Percentiles rank a stretch among this genome's conserved stretches.
Conservation (phyloP, 2,888 invertebrate genomes). For the Drosophila meridiana region DNA sequence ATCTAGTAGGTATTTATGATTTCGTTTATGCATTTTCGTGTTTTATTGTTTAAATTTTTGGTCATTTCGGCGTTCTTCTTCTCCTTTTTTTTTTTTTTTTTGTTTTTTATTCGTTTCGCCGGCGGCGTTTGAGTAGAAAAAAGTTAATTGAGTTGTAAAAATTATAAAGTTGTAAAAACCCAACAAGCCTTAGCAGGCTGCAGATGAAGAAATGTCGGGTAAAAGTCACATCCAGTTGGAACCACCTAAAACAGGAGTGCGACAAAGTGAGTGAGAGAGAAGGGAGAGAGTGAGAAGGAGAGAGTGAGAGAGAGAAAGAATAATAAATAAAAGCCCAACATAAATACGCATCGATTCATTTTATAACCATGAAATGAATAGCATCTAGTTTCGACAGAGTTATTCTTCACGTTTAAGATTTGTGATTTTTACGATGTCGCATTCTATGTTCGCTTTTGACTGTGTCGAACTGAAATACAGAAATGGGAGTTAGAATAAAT, state of each 20-base stretch:
- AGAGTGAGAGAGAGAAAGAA: slow-evolving; percentile 14
- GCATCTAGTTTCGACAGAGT: slow-evolving; percentile 52
- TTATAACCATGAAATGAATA: slow-evolving; percentile 73
- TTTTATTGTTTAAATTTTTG: slow-evolving; percentile 69
- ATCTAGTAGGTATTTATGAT: slow-evolving; percentile 77
- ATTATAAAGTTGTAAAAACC: slow-evolving; percentile 75
- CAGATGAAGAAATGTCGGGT: slow-evolving; percentile 36
- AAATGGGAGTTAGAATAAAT: not conserved
- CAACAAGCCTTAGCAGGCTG: slow-evolving; percentile 25
- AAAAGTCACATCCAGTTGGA: slow-evolving; percentile 69
- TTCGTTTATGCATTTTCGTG: slow-evolving; percentile 76
- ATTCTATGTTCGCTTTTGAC: slow-evolving; percentile 20
- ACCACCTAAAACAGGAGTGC: slow-evolving; percentile 39
- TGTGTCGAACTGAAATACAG: not conserved
- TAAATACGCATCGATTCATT: slow-evolving; percentile 65
- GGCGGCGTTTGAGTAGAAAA: slow-evolving; percentile 65
- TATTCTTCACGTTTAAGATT: slow-evolving; percentile 54
- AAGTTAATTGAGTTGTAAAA: slow-evolving; percentile 80
- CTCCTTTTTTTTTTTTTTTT: slow-evolving; percentile 11
- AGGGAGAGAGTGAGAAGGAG: slow-evolving; percentile 7
- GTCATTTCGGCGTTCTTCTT: slow-evolving; percentile 31
- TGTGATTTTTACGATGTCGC: slow-evolving; percentile 54
- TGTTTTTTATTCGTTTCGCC: slow-evolving; percentile 34
- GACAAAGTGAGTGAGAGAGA: not conserved
- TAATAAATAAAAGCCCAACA: slow-evolving; percentile 42